Evolutionary conservation across 2,113 vertebrate genomes (phyloP).

Genomic region (Spermophilus dauricus): DNA sequence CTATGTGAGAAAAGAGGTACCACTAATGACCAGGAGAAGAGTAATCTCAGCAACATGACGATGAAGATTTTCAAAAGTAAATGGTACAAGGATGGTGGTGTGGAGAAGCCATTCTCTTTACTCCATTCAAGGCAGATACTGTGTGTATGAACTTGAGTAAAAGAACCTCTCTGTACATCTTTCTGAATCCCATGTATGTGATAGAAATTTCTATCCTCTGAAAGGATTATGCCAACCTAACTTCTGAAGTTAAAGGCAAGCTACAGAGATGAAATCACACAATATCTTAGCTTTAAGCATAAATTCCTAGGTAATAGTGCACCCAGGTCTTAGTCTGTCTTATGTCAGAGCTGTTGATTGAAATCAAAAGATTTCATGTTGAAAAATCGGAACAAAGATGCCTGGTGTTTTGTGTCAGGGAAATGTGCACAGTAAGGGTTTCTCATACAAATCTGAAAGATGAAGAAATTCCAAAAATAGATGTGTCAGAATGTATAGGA

Average conservation of each 20-base stretch:
- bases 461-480: neutral
- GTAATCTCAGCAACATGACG: neutral
- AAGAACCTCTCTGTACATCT: neutral
- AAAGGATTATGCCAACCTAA: neutral
- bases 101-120: neutral
- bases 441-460: neutral
- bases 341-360: neutral
- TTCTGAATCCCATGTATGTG: neutral
- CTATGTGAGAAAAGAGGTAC: neutral
- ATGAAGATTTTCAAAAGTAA: neutral
- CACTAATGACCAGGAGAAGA: neutral
- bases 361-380: neutral
- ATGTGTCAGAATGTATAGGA: neutral
- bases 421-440: neutral
- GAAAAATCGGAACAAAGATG: neutral
- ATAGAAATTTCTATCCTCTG: neutral
- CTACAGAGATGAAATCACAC: neutral
- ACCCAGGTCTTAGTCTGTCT: neutral
- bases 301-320: neutral
- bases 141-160: neutral
- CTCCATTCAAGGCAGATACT: neutral
- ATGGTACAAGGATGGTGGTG: no score
- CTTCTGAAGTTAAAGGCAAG: neutral
- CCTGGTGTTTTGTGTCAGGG: neutral
- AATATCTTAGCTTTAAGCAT: neutral